Evolutionary conservation across 2,888 invertebrate species (phyloP).

Genomic region (Polyploca ridens): DNA sequence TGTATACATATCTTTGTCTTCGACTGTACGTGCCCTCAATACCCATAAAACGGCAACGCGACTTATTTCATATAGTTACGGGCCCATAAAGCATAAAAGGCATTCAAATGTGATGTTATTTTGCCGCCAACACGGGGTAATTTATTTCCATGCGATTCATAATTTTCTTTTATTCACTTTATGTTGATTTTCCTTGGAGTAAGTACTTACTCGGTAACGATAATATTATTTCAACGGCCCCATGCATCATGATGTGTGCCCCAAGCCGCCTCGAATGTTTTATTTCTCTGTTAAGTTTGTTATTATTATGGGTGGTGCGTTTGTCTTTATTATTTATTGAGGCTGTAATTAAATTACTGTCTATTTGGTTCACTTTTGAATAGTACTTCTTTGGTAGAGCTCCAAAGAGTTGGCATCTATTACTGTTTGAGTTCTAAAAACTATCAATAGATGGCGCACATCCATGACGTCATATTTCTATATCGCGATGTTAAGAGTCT

Average conservation of each 20-base stretch:
- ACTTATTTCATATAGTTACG: constrained; percentile 83
- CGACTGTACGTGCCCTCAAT: constrained; percentile 78
- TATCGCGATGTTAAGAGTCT: constrained; percentile 5
- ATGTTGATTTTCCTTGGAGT: constrained; percentile 83
- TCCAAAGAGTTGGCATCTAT: background rate
- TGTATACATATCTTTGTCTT: too few species aligned
- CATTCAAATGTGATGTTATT: constrained; percentile 85
- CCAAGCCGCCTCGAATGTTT: constrained; percentile 53
- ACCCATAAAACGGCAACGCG: constrained; percentile 77
- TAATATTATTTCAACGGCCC: constrained; percentile 83
- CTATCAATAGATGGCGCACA: background rate
- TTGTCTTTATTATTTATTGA: constrained; percentile 35
- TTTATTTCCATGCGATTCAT: constrained; percentile 84
- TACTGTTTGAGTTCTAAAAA: background rate
- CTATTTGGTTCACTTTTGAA: constrained; percentile 1
- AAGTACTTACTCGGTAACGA: constrained; percentile 81
- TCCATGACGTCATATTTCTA: background rate
- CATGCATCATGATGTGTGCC: constrained; percentile 70
- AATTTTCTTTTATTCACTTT: constrained; percentile 85
- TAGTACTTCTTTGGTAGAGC: background rate
- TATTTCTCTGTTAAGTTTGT: constrained; percentile 74
- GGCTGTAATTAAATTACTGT: constrained; percentile 22
- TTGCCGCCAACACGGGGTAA: constrained; percentile 84
- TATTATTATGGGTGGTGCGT: constrained; percentile 56
- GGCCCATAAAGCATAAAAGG: constrained; percentile 83